Evolutionary conservation across 2,797 vertebrate species (phyloP).

Genomic region (Channa striata): DNA sequence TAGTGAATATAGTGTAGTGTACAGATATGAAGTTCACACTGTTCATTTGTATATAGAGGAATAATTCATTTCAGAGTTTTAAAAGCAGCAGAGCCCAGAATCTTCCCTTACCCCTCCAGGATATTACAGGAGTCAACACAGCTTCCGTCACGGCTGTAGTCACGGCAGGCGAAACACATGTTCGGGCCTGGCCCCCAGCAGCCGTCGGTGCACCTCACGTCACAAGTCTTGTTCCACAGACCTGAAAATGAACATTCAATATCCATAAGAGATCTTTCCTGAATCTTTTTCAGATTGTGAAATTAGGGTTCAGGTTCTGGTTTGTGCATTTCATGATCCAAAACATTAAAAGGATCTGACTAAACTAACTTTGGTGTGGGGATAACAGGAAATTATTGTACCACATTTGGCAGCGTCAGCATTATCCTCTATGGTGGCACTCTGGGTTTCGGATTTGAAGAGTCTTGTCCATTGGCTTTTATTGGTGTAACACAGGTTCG

Average conservation of each 20-base stretch:
- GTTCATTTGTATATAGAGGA: constrained; percentile 44
- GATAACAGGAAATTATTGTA: constrained; percentile 71
- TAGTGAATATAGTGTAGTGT: constrained; percentile 11
- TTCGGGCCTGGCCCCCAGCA: constrained; percentile 94
- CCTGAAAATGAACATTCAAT: constrained; percentile 75
- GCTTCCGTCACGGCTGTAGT: constrained; percentile 84
- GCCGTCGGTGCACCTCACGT: constrained; percentile 90
- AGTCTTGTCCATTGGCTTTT: constrained; percentile 86
- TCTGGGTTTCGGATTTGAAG: constrained; percentile 88
- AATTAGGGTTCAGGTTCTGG: constrained; percentile 12
- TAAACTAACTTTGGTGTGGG: not conserved
- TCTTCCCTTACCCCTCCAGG: constrained; percentile 87
- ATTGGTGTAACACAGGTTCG: constrained; percentile 89
- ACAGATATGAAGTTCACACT: constrained; percentile 33
- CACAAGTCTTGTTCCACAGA: constrained; percentile 81
- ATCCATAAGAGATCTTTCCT: constrained; percentile 29
- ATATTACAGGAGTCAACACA: constrained; percentile 93
- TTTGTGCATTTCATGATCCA: not conserved
- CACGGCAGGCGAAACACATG: constrained; percentile 90
- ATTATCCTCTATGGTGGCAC: constrained; percentile 77
- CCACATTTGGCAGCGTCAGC: constrained; percentile 80
- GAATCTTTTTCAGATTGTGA: constrained; percentile 38
- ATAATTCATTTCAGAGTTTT: constrained; percentile 37
- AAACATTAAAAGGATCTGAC: constrained; percentile 10
- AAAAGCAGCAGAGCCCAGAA: constrained; percentile 15